Evolutionary conservation across 2,113 vertebrate species (phyloP).

Genomic region (Nerophis lumbriciformis): DNA sequence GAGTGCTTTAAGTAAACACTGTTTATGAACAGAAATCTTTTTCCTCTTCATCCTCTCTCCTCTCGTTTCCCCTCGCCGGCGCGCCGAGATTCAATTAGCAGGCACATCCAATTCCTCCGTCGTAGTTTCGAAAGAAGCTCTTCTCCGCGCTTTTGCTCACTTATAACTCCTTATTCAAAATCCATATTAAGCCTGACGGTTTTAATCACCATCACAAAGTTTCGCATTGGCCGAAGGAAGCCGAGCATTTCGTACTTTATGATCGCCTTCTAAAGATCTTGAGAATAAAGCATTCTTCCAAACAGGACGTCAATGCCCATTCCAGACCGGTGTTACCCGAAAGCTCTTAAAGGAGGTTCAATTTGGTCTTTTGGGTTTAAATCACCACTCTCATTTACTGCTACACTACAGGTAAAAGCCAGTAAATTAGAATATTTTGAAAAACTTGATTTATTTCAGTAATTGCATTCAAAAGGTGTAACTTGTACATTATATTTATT

Average conservation of each 20-base stretch:
- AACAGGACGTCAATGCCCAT: slow-evolving; percentile 44
- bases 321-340: slow-evolving; percentile 9
- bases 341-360: too few relatives aligned
- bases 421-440: too few relatives aligned
- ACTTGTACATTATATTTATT: too few relatives aligned
- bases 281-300: slow-evolving; percentile 43
- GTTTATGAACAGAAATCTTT: slow-evolving; percentile 53
- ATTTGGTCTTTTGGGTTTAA: too few relatives aligned
- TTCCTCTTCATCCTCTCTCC: slow-evolving; percentile 6
- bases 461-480: too few relatives aligned
- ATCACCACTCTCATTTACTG: slow-evolving; percentile 8
- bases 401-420: too few relatives aligned
- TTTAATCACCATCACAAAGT: slow-evolving; percentile 32
- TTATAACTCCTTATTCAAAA: slow-evolving; percentile 20
- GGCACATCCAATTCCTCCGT: slow-evolving; percentile 39
- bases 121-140: slow-evolving; percentile 18
- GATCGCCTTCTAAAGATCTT: slow-evolving; percentile 22
- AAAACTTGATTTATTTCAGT: too few relatives aligned
- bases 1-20: slow-evolving; percentile 62
- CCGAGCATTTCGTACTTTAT: slow-evolving; percentile 31
- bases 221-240: slow-evolving; percentile 24
- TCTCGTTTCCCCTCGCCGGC: slow-evolving; percentile 28
- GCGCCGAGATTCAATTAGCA: slow-evolving; percentile 50
- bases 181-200: slow-evolving; percentile 25
- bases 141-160: slow-evolving; percentile 26